Evolutionary conservation across 2,113 vertebrate genomes (phyloP).

Genomic region (Capra hircus): DNA sequence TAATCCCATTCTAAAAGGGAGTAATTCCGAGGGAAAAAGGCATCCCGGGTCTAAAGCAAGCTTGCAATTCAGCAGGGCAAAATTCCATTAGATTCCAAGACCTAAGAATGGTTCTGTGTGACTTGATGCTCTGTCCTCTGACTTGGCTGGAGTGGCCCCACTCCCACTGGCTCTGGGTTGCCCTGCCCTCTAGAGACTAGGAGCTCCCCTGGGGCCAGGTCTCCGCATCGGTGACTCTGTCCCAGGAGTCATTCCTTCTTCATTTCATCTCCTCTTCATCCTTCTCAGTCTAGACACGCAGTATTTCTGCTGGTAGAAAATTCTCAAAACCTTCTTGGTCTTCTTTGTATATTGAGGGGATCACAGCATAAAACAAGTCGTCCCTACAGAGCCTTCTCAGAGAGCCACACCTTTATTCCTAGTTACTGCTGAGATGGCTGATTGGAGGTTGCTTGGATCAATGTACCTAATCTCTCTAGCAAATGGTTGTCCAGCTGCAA

Average conservation of each 20-base stretch:
- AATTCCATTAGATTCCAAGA: neutral
- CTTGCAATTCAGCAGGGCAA: neutral
- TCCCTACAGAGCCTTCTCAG: neutral
- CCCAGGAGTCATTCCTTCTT: neutral
- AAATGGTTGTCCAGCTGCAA: neutral
- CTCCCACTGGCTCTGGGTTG: neutral
- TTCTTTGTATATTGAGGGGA: neutral
- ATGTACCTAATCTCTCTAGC: neutral
- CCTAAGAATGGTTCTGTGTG: neutral
- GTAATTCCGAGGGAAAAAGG: neutral
- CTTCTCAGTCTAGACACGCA: neutral
- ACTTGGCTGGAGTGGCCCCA: accelerated
- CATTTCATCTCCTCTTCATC: neutral
- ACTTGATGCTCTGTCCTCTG: neutral
- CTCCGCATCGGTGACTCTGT: neutral
- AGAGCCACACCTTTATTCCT: neutral
- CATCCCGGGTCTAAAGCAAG: neutral
- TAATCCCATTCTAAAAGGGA: neutral
- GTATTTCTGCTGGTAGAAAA: neutral
- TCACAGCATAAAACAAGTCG: neutral
- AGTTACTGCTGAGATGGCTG: neutral
- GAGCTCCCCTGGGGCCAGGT: neutral
- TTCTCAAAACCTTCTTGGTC: neutral
- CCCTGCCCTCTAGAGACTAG: neutral
- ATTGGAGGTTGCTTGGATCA: neutral